These are phyloP conservation scores for Drosophila bifasciata DNA, from an alignment of 1,140 invertebrate species.

Conservation along the genomic window DNA sequence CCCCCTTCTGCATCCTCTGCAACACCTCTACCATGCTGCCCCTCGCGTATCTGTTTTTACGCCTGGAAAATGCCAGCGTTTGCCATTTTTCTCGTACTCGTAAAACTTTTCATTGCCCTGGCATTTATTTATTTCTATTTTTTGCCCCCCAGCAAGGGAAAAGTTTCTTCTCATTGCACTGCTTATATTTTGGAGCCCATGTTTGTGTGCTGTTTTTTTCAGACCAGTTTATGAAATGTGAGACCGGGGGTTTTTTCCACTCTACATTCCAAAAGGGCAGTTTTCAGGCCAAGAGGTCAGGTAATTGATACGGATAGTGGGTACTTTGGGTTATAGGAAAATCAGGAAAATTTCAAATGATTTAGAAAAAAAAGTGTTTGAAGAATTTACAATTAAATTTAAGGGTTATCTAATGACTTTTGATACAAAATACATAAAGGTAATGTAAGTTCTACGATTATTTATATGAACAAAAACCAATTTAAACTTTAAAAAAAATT, in stretches of 20 bases:
- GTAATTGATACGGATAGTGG: constrained; percentile 1
- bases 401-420: too few relatives aligned
- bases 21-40: too few relatives aligned
- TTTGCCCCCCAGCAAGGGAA: constrained; percentile 9
- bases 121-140: constrained; percentile 64
- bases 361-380: too few relatives aligned
- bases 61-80: constrained; percentile 18
- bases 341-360: too few relatives aligned
- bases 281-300: constrained; percentile 1
- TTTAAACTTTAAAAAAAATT: too few relatives aligned
- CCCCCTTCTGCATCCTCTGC: too few relatives aligned
- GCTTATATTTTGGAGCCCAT: constrained; percentile 43
- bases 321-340: too few relatives aligned
- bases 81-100: constrained; percentile 27
- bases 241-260: not conserved
- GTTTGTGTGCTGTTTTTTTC: constrained; percentile 27
- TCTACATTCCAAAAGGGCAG: constrained; percentile 17
- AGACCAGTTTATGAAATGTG: constrained; percentile 5
- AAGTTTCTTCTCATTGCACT: constrained; percentile 35
- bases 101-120: constrained; percentile 43
- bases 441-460: too few relatives aligned
- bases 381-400: too few relatives aligned
- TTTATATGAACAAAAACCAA: too few relatives aligned
- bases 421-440: too few relatives aligned
- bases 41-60: not conserved